phyloP scores from a whole-genome alignment of 2,888 invertebrate genomes.

The Drosophila formosana region DNA sequence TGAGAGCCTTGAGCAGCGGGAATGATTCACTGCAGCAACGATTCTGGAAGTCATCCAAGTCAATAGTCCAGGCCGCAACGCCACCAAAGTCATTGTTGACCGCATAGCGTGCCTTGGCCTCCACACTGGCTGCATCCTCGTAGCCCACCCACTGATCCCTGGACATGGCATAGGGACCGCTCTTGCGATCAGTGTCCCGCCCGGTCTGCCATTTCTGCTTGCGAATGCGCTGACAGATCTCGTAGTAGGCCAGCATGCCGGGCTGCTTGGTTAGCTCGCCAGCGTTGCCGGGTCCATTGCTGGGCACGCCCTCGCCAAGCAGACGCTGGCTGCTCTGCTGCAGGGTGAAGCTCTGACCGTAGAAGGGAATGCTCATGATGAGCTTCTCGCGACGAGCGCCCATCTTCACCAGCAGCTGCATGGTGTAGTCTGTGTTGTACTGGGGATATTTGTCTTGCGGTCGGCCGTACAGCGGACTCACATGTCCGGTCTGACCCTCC shows the following conservation, averaged over 20 bases:
- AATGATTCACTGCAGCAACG: constrained; percentile 92
- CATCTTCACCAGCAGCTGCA: constrained; percentile 90
- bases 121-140: constrained; percentile 92
- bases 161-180: constrained; percentile 90
- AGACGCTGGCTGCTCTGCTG: constrained; percentile 77
- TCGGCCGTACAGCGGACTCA: constrained; percentile 90
- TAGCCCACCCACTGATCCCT: constrained; percentile 96
- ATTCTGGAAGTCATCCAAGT: constrained; percentile 94
- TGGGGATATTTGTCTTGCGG: constrained; percentile 89
- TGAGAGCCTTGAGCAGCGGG: constrained; percentile 91
- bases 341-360: constrained; percentile 94
- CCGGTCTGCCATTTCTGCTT: constrained; percentile 89
- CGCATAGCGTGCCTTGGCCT: constrained; percentile 91
- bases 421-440: constrained; percentile 93
- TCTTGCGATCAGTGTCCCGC: constrained; percentile 87
- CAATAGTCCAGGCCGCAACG: constrained; percentile 94
- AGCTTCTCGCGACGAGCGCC: constrained; percentile 93
- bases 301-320: constrained; percentile 87
- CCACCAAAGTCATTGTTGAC: constrained; percentile 91
- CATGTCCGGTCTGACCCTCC: constrained; percentile 92
- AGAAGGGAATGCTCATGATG: constrained; percentile 93
- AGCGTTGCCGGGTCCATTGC: constrained; percentile 91
- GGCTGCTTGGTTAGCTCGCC: constrained; percentile 94
- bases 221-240: constrained; percentile 91
- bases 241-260: constrained; percentile 95